Percentiles rank a stretch among this genome's conserved stretches.
Evolutionary conservation across 1,140 invertebrate species (phyloP).

Genomic region (Coenobita brevimanus): DNA sequence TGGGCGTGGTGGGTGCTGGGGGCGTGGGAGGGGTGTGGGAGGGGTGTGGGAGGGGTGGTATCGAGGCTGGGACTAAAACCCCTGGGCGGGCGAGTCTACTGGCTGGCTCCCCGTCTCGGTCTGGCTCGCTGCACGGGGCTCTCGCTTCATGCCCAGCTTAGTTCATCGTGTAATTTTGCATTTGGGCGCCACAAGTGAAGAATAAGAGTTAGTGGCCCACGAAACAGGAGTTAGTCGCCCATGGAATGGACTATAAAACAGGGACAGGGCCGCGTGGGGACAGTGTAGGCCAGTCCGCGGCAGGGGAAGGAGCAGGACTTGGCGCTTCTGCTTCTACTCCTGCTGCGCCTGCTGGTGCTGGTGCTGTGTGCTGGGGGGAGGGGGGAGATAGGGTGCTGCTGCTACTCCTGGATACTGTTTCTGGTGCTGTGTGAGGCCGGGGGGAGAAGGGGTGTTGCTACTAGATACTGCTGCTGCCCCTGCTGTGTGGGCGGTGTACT

Average conservation of each 20-base stretch:
- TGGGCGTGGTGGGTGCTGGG: too few relatives aligned
- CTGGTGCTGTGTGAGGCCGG: background rate
- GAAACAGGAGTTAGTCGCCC: slow-evolving; percentile 69
- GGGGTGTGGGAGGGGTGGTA: background rate
- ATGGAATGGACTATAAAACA: slow-evolving; percentile 70
- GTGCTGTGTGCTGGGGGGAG: background rate
- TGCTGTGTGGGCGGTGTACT: slow-evolving; percentile 5
- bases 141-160: slow-evolving; percentile 71
- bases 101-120: slow-evolving; percentile 47
- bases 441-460: slow-evolving; percentile 49
- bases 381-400: background rate
- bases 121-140: slow-evolving; percentile 60
- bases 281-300: slow-evolving; percentile 49
- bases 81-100: slow-evolving; percentile 22
- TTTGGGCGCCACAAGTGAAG: slow-evolving; percentile 70
- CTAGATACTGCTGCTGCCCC: background rate
- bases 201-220: slow-evolving; percentile 70
- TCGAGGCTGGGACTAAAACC: background rate
- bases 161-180: slow-evolving; percentile 72
- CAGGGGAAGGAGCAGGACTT: slow-evolving; percentile 54
- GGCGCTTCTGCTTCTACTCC: slow-evolving; percentile 3
- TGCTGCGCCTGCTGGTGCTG: slow-evolving; percentile 8
- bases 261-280: slow-evolving; percentile 59
- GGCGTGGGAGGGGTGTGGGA: too few relatives aligned
- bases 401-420: background rate